Evolutionary conservation across 1,140 invertebrate species (phyloP).

Genomic region (Drosophila sulfurigaster): DNA sequence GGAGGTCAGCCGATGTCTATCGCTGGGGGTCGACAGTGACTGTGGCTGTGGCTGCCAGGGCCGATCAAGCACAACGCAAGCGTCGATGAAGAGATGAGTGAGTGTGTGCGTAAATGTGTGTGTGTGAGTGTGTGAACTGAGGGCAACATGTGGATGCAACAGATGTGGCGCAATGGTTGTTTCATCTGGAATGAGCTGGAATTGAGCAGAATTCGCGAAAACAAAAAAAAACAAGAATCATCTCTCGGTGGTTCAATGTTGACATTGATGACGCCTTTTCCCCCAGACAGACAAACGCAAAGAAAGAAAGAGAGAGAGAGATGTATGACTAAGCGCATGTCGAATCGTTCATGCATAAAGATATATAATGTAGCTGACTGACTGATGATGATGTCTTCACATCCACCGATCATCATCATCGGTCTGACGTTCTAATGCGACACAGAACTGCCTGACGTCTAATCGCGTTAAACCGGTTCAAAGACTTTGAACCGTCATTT

Average conservation of each 20-base stretch:
- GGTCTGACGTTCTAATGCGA: slow-evolving; percentile 5
- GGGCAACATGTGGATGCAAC: slow-evolving; percentile 14
- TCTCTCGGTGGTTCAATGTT: slow-evolving; percentile 14
- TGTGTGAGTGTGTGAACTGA: neutral
- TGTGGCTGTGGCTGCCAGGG: slow-evolving; percentile 12
- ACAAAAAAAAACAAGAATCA: neutral
- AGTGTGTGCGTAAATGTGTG: neutral
- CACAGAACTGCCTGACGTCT: slow-evolving; percentile 1
- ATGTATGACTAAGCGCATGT: slow-evolving; percentile 6
- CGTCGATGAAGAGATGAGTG: too few species aligned
- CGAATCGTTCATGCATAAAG: slow-evolving; percentile 4
- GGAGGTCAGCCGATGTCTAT: slow-evolving; percentile 45
- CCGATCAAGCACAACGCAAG: slow-evolving; percentile 11
- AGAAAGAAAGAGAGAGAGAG: neutral
- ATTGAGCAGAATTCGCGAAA: neutral
- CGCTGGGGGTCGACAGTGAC: slow-evolving; percentile 21
- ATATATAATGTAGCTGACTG: neutral
- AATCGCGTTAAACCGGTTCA: slow-evolving; percentile 21
- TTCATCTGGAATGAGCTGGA: slow-evolving; percentile 25
- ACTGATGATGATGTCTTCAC: slow-evolving; percentile 8
- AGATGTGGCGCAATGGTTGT: neutral
- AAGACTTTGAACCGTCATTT: slow-evolving; percentile 6
- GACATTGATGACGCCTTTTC: slow-evolving; percentile 40
- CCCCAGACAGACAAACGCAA: slow-evolving; percentile 3
- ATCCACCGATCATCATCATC: neutral